Conservation (phyloP, 2,888 invertebrate genomes). For the Cephus pulcher region DNA sequence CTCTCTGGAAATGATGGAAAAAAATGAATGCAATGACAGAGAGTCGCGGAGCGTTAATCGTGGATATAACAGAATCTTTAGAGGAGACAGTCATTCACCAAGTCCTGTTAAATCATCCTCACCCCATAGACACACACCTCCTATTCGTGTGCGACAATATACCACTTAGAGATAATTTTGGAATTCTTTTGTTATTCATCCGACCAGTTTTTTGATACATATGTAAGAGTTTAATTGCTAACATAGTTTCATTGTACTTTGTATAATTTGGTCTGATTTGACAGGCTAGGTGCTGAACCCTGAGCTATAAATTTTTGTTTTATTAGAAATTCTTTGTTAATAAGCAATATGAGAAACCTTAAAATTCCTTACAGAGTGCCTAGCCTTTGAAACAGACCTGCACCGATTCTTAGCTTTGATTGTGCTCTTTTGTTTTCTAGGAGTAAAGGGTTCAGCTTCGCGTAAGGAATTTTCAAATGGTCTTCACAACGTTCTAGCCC, state of each 20-base stretch:
- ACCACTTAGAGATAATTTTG: constrained; percentile 11
- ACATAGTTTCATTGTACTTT: constrained; percentile 7
- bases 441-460: constrained; percentile 60
- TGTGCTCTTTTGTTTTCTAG: constrained; percentile 56
- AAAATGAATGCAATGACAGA: neutral
- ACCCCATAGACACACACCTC: neutral
- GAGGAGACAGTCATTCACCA: neutral
- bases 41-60: neutral
- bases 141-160: constrained; percentile 15
- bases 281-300: constrained; percentile 51
- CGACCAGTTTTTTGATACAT: neutral
- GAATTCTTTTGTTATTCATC: neutral
- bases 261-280: constrained; percentile 47
- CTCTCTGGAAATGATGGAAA: neutral
- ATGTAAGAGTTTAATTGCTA: neutral
- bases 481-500: neutral
- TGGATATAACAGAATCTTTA: neutral
- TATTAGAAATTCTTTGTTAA: constrained; percentile 2
- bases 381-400: constrained; percentile 56
- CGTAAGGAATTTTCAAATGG: constrained; percentile 55
- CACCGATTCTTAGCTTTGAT: constrained; percentile 13
- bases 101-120: neutral
- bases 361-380: constrained; percentile 59
- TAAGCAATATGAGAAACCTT: constrained; percentile 17
- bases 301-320: neutral